Percentiles rank a stretch among this genome's conserved stretches.
Evolutionary conservation across 2,888 invertebrate species (phyloP).

Genomic region (Hoplodrina ambigua): DNA sequence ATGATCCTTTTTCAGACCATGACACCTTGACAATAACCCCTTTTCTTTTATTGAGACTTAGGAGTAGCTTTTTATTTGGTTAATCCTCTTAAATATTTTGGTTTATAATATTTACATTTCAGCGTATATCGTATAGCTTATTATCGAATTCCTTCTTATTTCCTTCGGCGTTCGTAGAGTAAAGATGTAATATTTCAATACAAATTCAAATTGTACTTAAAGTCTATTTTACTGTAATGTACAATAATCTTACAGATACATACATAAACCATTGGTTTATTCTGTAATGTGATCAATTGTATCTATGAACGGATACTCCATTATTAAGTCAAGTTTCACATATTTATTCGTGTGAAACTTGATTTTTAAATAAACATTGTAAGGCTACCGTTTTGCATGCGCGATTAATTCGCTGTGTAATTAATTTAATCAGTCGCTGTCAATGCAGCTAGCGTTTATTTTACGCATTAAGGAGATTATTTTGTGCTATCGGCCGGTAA

Average conservation of each 20-base stretch:
- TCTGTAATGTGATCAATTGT: neutral
- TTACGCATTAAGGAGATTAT: conserved; percentile 72
- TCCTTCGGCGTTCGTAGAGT: too few species aligned
- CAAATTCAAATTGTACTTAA: too few species aligned
- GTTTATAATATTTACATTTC: too few species aligned
- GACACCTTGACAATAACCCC: too few species aligned
- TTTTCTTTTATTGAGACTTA: too few species aligned
- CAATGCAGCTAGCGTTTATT: conserved; percentile 73
- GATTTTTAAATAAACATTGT: conserved; percentile 45
- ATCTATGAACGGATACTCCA: conserved; percentile 9
- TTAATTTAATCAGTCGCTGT: conserved; percentile 70
- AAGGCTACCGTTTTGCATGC: conserved; percentile 39
- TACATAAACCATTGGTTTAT: neutral
- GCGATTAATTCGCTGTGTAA: conserved; percentile 65
- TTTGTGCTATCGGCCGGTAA: conserved; percentile 70
- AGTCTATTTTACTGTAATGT: too few species aligned
- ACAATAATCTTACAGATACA: neutral
- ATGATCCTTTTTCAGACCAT: too few species aligned
- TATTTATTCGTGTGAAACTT: conserved; percentile 16
- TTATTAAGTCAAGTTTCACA: conserved; percentile 19
- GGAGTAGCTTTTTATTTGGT: too few species aligned
- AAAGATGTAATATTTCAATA: too few species aligned
- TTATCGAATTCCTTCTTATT: too few species aligned
- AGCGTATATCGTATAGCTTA: too few species aligned
- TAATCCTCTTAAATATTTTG: too few species aligned